Conservation (phyloP, 2,113 vertebrate genomes). For the Kryptolebias marmoratus region DNA sequence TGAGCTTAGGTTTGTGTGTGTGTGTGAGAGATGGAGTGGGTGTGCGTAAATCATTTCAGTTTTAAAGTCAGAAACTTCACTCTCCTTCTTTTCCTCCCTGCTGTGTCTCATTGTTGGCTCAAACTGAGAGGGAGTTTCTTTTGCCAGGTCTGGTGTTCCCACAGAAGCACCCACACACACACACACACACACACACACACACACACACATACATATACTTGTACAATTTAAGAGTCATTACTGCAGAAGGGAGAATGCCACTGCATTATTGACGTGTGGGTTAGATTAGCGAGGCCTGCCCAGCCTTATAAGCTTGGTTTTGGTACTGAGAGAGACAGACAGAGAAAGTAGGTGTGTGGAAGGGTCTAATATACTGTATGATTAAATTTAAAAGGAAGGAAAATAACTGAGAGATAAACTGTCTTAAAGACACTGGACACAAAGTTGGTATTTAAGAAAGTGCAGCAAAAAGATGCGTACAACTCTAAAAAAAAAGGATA, state of each 20-base stretch:
- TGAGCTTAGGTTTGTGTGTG: slow-evolving; percentile 29
- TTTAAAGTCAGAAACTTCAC: slow-evolving; percentile 62
- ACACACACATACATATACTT: slow-evolving; percentile 14
- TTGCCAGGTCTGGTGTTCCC: slow-evolving; percentile 59
- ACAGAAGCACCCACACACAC: slow-evolving; percentile 21
- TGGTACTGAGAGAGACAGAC: slow-evolving; percentile 46
- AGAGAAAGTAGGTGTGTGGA: slow-evolving; percentile 7
- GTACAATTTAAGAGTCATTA: slow-evolving; percentile 60
- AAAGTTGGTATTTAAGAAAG: slow-evolving; percentile 17
- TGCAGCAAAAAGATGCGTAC: background rate
- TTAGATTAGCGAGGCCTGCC: slow-evolving; percentile 66
- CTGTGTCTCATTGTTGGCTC: slow-evolving; percentile 57
- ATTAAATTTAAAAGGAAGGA: slow-evolving; percentile 25
- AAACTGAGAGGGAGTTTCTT: slow-evolving; percentile 34
- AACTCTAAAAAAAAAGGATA: slow-evolving; percentile 20
- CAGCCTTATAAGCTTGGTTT: slow-evolving; percentile 58
- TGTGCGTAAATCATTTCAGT: slow-evolving; percentile 62
- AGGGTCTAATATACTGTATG: slow-evolving; percentile 38
- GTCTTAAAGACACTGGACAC: slow-evolving; percentile 34
- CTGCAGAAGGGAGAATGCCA: slow-evolving; percentile 61
- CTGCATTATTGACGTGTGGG: slow-evolving; percentile 70
- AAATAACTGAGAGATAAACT: slow-evolving; percentile 39
- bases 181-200: slow-evolving; percentile 27
- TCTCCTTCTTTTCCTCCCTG: slow-evolving; percentile 56
- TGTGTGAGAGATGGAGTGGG: slow-evolving; percentile 25